Evolutionary conservation across 2,113 vertebrate species (phyloP), one percentile per base, ranked within the genome.

Genomic region (Grantiella picta): DNA sequence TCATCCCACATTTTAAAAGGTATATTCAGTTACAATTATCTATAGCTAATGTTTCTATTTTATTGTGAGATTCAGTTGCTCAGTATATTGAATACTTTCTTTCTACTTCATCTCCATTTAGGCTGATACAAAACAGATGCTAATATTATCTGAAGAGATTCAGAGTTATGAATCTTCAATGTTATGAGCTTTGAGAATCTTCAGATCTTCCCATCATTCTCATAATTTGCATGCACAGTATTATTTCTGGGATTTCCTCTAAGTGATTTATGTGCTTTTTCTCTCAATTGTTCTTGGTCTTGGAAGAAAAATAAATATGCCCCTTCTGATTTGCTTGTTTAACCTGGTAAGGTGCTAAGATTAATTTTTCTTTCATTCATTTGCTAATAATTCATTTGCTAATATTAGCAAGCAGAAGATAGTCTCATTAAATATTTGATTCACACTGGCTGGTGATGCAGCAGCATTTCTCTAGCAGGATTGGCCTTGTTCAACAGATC

Each of bases 311-410:
- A 94, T 27, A 87, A 85, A 90, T 65, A 95, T 17, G 11, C 15
- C n/a, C 56, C 49, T 79, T 87, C 38, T 61, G 63, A 87, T 88
- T 94, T 94, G 47, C 60, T 89, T 95, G 42, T 81, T 84, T 89
- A 92, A 95, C 54, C 47, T 73, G 71, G 68, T 60, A 94, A 85
- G 38, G 15, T 52, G 31, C 33, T 77, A 77, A 77, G 80, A 88
- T 83, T 88, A 53, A 59, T 63, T 87, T 95, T 72, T 52, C 28
- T 89, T 95, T 85, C 54, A 66, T 59, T 77, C 13, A 66, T 86
- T 90, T 86, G 40, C 59, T 91, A 94, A 90, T 88, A 69, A 94
- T n/a, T n/a, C n/a, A n/a, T n/a, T n/a, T n/a, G 85, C 38, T 89
- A 59, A 66, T 33, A 77, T 82, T 80, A 77, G 33, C 60, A 91